Evolutionary conservation across 1,140 invertebrate genomes (phyloP).

Genomic region (Melanaphis sacchari): DNA sequence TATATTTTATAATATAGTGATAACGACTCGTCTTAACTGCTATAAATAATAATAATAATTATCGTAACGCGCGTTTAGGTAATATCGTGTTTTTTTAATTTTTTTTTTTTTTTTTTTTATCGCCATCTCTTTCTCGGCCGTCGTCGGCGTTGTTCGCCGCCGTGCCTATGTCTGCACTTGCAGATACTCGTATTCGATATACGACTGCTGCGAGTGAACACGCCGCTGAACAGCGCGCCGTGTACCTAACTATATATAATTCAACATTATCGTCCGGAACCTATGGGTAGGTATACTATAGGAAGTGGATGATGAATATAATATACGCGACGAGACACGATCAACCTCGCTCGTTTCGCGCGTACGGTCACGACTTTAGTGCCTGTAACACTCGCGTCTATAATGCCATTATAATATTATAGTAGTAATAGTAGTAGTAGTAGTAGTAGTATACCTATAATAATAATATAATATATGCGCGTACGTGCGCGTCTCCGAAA

Average conservation of each 20-base stretch:
- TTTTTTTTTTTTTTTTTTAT: background rate
- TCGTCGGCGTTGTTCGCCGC: background rate
- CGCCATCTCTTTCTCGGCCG: background rate
- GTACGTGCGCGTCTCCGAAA: background rate
- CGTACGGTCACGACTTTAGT: constrained; percentile 33
- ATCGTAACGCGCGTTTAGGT: no score
- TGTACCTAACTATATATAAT: background rate
- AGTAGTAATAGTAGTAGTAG: no score
- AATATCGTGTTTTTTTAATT: background rate
- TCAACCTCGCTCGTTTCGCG: constrained; percentile 41
- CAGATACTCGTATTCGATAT: no score
- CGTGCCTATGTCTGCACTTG: background rate
- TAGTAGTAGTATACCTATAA: no score
- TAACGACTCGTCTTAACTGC: no score
- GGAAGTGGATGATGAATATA: constrained; percentile 19
- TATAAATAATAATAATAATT: background rate
- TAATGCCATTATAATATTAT: background rate
- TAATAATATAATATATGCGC: background rate
- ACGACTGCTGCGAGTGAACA: background rate
- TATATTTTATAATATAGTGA: no score
- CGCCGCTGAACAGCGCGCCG: background rate
- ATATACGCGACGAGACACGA: constrained; percentile 36
- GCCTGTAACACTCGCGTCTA: background rate
- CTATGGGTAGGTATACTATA: background rate
- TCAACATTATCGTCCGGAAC: background rate